These are phyloP conservation scores for Hepsetus odoe DNA, from an alignment of 2,113 vertebrate species.

Conservation along the genomic window DNA sequence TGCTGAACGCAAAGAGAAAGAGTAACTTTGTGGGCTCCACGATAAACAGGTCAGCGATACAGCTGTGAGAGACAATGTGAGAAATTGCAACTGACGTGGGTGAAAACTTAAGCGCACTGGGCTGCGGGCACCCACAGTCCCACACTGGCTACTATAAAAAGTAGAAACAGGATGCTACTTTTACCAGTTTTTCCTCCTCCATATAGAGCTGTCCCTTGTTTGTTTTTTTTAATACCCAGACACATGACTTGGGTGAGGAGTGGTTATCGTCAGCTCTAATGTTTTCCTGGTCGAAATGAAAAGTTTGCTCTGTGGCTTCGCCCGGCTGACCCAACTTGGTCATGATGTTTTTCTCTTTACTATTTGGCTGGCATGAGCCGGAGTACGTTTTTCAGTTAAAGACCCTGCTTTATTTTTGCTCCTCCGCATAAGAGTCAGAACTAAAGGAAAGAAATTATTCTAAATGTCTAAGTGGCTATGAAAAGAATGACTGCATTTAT, in stretches of 20 bases:
- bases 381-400: slow-evolving; percentile 27
- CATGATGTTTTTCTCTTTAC: slow-evolving; percentile 41
- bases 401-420: neutral
- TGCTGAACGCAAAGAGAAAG: slow-evolving; percentile 27
- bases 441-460: slow-evolving; percentile 2
- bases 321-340: slow-evolving; percentile 34
- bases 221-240: slow-evolving; percentile 33
- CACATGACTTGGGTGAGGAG: slow-evolving; percentile 48
- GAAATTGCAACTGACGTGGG: slow-evolving; percentile 45
- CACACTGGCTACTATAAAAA: slow-evolving; percentile 47
- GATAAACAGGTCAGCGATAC: slow-evolving; percentile 38
- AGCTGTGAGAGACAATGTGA: slow-evolving; percentile 40
- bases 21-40: slow-evolving; percentile 32
- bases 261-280: slow-evolving; percentile 53
- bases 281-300: slow-evolving; percentile 56
- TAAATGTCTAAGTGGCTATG: neutral
- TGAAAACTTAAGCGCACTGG: slow-evolving; percentile 44
- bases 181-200: slow-evolving; percentile 27
- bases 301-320: slow-evolving; percentile 54
- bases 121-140: slow-evolving; percentile 54
- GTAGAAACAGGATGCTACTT: slow-evolving; percentile 41
- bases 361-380: slow-evolving; percentile 11
- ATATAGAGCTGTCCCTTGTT: slow-evolving; percentile 20
- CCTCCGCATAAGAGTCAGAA: neutral
- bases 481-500: slow-evolving; percentile 12